Evolutionary conservation across 2,113 vertebrate genomes (phyloP).

Genomic region (Hoplias malabaricus): DNA sequence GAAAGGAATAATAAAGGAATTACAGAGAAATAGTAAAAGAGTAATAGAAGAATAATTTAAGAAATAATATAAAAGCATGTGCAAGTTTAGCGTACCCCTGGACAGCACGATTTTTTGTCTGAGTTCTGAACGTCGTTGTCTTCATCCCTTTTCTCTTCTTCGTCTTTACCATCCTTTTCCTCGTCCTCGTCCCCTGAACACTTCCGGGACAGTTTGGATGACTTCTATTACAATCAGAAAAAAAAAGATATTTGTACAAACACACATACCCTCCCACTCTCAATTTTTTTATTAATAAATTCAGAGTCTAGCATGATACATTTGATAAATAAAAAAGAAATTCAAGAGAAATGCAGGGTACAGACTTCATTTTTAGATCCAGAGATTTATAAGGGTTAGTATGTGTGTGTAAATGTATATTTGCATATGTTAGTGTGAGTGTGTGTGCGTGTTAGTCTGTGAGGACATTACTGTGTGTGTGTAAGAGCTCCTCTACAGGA

Average conservation of each 20-base stretch:
- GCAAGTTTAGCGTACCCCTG: slow-evolving; percentile 78
- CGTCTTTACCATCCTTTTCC: slow-evolving; percentile 92
- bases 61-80: not conserved
- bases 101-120: slow-evolving; percentile 88
- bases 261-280: not conserved
- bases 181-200: slow-evolving; percentile 86
- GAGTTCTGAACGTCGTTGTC: slow-evolving; percentile 89
- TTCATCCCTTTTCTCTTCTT: slow-evolving; percentile 91
- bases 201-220: slow-evolving; percentile 90
- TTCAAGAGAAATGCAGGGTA: no score
- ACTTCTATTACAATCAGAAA: slow-evolving; percentile 80
- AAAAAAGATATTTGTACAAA: not conserved
- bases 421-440: no score
- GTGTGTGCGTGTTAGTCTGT: no score
- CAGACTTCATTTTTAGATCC: no score
- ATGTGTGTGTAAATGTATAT: no score
- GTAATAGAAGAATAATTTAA: slow-evolving; percentile 50
- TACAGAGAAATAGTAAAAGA: no score
- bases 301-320: no score
- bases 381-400: no score
- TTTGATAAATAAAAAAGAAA: no score
- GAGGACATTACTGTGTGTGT: no score
- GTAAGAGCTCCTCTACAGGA: no score
- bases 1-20: slow-evolving; percentile 48
- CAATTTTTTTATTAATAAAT: no score